Base-by-base conservation (phyloP, 2,888 invertebrate species). In the Stenodema calcarata region DNA sequence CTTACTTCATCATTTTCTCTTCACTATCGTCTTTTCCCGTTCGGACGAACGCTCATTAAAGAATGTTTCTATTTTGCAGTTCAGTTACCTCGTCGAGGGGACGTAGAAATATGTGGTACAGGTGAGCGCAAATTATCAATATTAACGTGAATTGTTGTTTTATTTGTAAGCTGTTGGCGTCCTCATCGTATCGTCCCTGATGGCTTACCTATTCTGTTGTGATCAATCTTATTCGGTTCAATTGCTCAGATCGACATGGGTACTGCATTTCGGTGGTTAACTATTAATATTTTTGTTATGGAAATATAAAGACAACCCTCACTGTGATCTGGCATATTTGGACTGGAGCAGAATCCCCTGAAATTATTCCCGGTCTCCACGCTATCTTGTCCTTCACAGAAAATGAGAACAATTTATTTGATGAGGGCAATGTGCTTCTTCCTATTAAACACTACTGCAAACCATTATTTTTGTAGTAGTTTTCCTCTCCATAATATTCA, bases 41-140 rank as follows among this genome's bases (percentile, higher is more conserved):
- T 35, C 44, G 62, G 18, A 75, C 2, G 35, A n/a, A 30, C 35
- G 28, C 75, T 78, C 44, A 78, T 78, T 44, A 9, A 35, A 1
- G 6, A 41, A 16, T 73, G n/a, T 80, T 28, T 80, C 28, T 50
- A n/a, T 80, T 35, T 75, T 80, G 12, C 80, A 80, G 80, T 80
- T 80, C 80, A 80, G 80, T 80, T 80, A 80, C 80, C 80, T n/a
- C 27, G 80, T 27, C 50, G 80, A n/a, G 16, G 80, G 0, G 80
- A 80, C 28, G 80, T 28, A 27, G 54, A 50, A 54, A 30, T 47
- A 28, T 75, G 73, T 35, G 28, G 54, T 50, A 50, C 80, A 54
- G 80, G 80, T 80, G 54, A 80, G 80, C 35, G 12, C 27, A 16
- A 50, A 50, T n/a, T 4, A 16, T 50, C n/a, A 4, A 23, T 11